A percentile compares a stretch with the other conserved stretches of the same genome.
Evolutionary conservation across 2,797 vertebrate genomes (phyloP).

Genomic region (Pangasius sanitwongsei): DNA sequence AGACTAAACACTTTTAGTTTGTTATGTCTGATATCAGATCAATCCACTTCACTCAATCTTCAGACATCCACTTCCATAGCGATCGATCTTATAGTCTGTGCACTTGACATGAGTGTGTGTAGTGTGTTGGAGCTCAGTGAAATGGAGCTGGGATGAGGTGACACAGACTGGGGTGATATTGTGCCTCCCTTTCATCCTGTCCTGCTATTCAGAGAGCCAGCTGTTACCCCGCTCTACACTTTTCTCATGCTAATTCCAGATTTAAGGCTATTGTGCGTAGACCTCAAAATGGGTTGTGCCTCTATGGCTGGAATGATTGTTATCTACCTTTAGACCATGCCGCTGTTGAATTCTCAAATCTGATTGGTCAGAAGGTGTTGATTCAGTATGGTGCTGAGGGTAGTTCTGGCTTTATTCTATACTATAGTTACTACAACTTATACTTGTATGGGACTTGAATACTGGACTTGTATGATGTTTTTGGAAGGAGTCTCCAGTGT

Average conservation of each 20-base stretch:
- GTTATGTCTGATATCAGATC: background rate
- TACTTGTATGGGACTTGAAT: too few relatives aligned
- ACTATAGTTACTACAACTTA: background rate
- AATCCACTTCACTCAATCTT: background rate
- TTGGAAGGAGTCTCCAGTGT: background rate
- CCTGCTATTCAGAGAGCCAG: slow-evolving; percentile 43
- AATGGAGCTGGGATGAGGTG: slow-evolving; percentile 32
- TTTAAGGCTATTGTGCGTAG: slow-evolving; percentile 22
- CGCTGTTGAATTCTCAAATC: background rate
- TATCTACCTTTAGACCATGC: background rate
- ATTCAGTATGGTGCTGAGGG: background rate
- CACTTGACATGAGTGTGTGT: background rate
- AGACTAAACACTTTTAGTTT: background rate
- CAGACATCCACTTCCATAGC: background rate
- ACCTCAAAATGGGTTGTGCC: slow-evolving; percentile 17
- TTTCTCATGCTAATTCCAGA: slow-evolving; percentile 51
- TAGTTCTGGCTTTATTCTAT: background rate
- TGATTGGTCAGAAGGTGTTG: background rate
- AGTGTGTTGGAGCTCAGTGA: slow-evolving; percentile 31
- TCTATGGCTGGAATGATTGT: background rate
- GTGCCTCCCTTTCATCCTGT: slow-evolving; percentile 27
- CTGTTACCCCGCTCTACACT: slow-evolving; percentile 43
- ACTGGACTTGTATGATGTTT: background rate
- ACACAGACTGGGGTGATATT: slow-evolving; percentile 21
- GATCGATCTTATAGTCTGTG: background rate